Evolutionary conservation across 2,113 vertebrate genomes (phyloP).

Genomic region (Acanthochromis polyacanthus): DNA sequence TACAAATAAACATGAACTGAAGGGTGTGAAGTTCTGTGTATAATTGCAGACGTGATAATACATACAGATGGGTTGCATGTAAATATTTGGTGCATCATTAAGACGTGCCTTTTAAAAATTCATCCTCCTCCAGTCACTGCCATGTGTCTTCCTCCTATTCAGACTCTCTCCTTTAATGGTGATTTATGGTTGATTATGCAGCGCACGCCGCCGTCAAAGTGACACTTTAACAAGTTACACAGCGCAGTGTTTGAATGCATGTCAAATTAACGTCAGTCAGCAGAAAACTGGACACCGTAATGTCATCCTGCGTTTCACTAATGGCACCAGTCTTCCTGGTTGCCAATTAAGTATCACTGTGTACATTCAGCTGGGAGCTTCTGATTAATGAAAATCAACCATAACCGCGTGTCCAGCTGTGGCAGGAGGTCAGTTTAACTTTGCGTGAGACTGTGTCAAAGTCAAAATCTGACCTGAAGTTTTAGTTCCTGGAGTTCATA

Average conservation of each 20-base stretch:
- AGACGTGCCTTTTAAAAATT: slow-evolving; percentile 20
- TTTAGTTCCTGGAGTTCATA: neutral
- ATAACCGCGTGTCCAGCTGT: neutral
- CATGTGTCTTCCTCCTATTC: neutral
- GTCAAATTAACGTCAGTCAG: slow-evolving; percentile 65
- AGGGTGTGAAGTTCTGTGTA: neutral
- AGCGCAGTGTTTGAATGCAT: slow-evolving; percentile 31
- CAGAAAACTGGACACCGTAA: slow-evolving; percentile 14
- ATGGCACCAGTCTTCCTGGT: slow-evolving; percentile 8
- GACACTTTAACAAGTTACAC: slow-evolving; percentile 45
- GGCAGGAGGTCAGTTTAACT: slow-evolving; percentile 1
- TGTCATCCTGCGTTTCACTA: slow-evolving; percentile 38
- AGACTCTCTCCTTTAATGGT: slow-evolving; percentile 21
- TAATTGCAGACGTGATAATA: neutral
- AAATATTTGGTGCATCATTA: slow-evolving; percentile 36
- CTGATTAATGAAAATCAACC: neutral
- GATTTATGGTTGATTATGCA: slow-evolving; percentile 40
- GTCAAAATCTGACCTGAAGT: neutral
- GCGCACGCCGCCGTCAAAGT: slow-evolving; percentile 5
- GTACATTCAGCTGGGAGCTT: neutral
- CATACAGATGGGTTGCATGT: slow-evolving; percentile 16
- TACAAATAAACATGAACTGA: slow-evolving; percentile 65
- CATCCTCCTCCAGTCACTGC: slow-evolving; percentile 21
- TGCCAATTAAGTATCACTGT: slow-evolving; percentile 11
- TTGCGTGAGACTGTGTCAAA: neutral